Evolutionary conservation across 64 coral and sea anemone genomes (phyloP).

Genomic region (Hydrozoanthus tunicans): DNA sequence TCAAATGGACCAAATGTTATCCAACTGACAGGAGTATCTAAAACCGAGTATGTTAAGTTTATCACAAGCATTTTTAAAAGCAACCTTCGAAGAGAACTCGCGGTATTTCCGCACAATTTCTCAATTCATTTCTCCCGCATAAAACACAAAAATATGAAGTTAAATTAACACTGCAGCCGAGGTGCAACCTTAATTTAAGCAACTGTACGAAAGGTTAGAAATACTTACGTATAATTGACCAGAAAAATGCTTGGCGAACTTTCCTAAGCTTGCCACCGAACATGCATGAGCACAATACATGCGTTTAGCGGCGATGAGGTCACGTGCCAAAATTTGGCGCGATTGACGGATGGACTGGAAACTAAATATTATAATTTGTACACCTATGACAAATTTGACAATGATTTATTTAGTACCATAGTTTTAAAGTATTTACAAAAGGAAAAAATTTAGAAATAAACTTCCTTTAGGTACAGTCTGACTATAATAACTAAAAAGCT

Average conservation of each 20-base stretch:
- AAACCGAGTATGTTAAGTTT: slow-evolving; percentile 40
- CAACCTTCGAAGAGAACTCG: slow-evolving; percentile 50
- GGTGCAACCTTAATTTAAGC: neutral
- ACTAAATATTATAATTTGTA: neutral
- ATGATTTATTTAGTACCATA: no score
- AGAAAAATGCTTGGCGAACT: slow-evolving; percentile 58
- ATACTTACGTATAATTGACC: slow-evolving; percentile 61
- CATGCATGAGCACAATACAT: slow-evolving; percentile 66
- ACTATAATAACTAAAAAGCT: no score
- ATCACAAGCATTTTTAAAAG: slow-evolving; percentile 1
- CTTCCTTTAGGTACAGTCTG: no score
- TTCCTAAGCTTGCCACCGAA: slow-evolving; percentile 52
- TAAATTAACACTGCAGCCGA: slow-evolving; percentile 4
- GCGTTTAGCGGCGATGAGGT: slow-evolving; percentile 60
- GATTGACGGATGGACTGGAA: slow-evolving; percentile 40
- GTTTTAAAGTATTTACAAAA: no score
- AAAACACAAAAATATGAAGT: neutral
- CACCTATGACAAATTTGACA: no score
- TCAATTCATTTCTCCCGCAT: neutral
- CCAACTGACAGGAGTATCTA: neutral
- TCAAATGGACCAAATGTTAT: neutral
- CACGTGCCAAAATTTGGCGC: slow-evolving; percentile 63
- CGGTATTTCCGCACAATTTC: slow-evolving; percentile 58
- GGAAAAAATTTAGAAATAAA: no score
- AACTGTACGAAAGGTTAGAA: slow-evolving; percentile 28